Evolutionary conservation across 53 echinoderm and acorn worm species (phyloP).

Genomic region (Hippasteria phrygiana): DNA sequence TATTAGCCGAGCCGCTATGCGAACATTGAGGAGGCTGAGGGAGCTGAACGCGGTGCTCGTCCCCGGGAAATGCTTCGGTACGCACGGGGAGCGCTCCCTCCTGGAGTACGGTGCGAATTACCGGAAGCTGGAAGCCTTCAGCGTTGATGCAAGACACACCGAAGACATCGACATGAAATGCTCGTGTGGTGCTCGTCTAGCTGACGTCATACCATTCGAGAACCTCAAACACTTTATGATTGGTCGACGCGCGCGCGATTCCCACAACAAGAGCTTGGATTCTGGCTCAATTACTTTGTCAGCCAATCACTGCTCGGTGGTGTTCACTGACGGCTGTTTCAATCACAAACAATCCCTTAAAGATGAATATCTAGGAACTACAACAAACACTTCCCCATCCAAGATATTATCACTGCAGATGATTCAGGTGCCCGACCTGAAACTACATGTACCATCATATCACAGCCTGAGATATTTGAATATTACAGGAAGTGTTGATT

Average conservation of each 20-base stretch:
- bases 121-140: slow-evolving; percentile 21
- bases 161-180: slow-evolving; percentile 12
- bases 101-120: slow-evolving; percentile 21
- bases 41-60: slow-evolving; percentile 32
- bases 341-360: neutral
- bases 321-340: slow-evolving; percentile 46
- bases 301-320: slow-evolving; percentile 38
- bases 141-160: neutral
- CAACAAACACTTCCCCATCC: neutral
- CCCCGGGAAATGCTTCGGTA: slow-evolving; percentile 4
- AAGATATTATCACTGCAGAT: slow-evolving; percentile 19
- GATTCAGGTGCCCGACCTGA: slow-evolving; percentile 25
- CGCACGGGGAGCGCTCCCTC: slow-evolving; percentile 15
- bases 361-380: neutral
- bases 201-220: slow-evolving; percentile 32
- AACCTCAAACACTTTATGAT: slow-evolving; percentile 36
- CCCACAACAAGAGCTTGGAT: slow-evolving; percentile 11
- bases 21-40: neutral
- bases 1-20: slow-evolving; percentile 16
- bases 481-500: slow-evolving; percentile 42
- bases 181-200: neutral
- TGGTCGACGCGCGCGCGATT: slow-evolving; percentile 17
- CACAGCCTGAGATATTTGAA: slow-evolving; percentile 40
- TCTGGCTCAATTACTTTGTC: neutral
- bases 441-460: neutral